phyloP scores from a whole-genome alignment of 2,888 invertebrate genomes.

The Nemoura dubitans region DNA sequence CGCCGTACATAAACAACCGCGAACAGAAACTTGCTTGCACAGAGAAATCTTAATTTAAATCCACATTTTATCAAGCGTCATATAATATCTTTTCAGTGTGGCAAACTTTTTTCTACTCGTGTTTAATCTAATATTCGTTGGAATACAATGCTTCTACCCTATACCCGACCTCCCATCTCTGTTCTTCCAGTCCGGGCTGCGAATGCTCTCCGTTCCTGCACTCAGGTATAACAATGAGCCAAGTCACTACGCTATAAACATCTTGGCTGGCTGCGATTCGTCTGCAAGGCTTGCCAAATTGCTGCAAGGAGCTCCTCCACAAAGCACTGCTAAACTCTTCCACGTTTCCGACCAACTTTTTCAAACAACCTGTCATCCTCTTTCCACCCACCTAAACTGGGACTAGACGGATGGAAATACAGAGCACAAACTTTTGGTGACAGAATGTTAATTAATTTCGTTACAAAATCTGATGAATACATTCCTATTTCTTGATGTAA shows the following conservation, averaged over 20 bases:
- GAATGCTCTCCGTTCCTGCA: neutral
- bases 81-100: constrained; percentile 43
- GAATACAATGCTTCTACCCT: constrained; percentile 40
- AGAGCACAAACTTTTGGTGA: constrained; percentile 30
- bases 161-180: neutral
- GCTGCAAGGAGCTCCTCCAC: neutral
- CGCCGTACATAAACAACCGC: constrained; percentile 45
- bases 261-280: neutral
- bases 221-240: too few species aligned
- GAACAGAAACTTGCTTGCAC: constrained; percentile 45
- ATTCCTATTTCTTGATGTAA: neutral
- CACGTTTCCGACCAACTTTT: neutral
- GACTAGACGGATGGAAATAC: neutral
- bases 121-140: constrained; percentile 47
- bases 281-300: neutral
- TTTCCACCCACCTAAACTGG: too few species aligned
- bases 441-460: constrained; percentile 41
- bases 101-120: constrained; percentile 40
- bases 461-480: constrained; percentile 15
- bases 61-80: constrained; percentile 49
- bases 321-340: neutral
- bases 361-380: too few species aligned
- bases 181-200: neutral
- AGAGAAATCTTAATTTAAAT: constrained; percentile 51
- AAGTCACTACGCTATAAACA: too few species aligned